These are phyloP conservation scores for Apoderus coryli DNA, from an alignment of 2,888 invertebrate species.

Conservation along the genomic window DNA sequence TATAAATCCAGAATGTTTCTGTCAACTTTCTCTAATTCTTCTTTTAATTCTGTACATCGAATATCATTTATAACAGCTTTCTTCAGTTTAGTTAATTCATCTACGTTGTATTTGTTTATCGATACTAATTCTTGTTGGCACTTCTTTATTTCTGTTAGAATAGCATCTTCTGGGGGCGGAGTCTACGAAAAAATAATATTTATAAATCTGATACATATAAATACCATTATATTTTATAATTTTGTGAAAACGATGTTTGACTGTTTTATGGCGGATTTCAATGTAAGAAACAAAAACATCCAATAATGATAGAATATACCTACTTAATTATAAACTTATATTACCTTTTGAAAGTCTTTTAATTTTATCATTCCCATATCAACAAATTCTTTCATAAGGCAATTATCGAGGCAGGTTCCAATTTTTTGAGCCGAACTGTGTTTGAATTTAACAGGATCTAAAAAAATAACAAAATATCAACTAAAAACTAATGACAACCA, in stretches of 20 bases:
- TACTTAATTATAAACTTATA: too few species aligned
- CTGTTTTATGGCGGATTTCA: too few species aligned
- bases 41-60: constrained; percentile 28
- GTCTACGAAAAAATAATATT: constrained; percentile 29
- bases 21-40: constrained; percentile 29
- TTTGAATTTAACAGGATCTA: constrained; percentile 24
- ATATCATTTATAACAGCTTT: constrained; percentile 27
- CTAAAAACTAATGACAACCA: too few species aligned
- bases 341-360: not conserved
- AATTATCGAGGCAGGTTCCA: constrained; percentile 66
- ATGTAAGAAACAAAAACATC: too few species aligned
- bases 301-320: too few species aligned
- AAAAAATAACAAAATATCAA: constrained; percentile 10
- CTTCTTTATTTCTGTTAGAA: constrained; percentile 72
- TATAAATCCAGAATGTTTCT: constrained; percentile 62
- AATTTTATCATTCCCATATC: constrained; percentile 76
- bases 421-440: constrained; percentile 18
- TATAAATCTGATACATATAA: constrained; percentile 5
- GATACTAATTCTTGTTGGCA: constrained; percentile 70
- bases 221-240: constrained; percentile 3
- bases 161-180: constrained; percentile 84
- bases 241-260: too few species aligned
- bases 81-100: constrained; percentile 28
- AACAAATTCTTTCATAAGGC: constrained; percentile 71
- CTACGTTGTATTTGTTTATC: constrained; percentile 61